Evolutionary conservation across 2,888 invertebrate species (phyloP), one percentile per base, ranked within the genome.

Genomic region (Liopterus haemorrhoidalis): DNA sequence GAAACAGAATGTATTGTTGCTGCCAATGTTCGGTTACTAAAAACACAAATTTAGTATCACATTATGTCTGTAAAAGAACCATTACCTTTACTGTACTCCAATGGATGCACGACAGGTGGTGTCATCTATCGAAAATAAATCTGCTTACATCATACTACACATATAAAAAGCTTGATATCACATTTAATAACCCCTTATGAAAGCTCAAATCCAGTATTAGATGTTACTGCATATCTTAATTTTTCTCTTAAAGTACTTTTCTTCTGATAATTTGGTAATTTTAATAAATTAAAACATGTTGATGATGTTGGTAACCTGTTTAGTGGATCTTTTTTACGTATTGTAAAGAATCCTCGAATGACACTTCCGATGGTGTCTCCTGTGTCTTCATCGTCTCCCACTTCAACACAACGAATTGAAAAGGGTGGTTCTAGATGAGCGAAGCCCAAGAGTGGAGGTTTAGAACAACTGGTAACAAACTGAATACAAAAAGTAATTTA

Each of bases 181-280:
- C n/a, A n/a, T n/a, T 25, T 36, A 51, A 39, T 43, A 50, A 46
- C 28, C 25, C 46, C 49, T 75, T 85, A 96, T 3, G 96, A 96
- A n/a, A 99, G 76, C 70, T 99, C 99, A 68, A 99, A 99, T 15
- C 99, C 99, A 11, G 97, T 95, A 67, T 97, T 96, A 60, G 95
- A 93, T 53, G 87, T 87, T 42, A 99, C 93, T 0, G 99, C 99
- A 66, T 99, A 99, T 22, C 95, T 79, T 4, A 99, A 72, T 68
- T 99, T 99, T 62, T 99, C 97, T 35, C 93, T 74, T 4, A 99
- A 70, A 0, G 94, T 93, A 58, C 89, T 85, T 60, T 95, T 90
- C 69, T 93, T 94, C 67, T 93, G 94, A 67, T 99, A 99, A 72
- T 97, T 99, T 42, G 99, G 99, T 60, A 95, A 75, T 68, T 99